Conservation (phyloP, 2,113 vertebrate genomes). For the Sus scrofa region DNA sequence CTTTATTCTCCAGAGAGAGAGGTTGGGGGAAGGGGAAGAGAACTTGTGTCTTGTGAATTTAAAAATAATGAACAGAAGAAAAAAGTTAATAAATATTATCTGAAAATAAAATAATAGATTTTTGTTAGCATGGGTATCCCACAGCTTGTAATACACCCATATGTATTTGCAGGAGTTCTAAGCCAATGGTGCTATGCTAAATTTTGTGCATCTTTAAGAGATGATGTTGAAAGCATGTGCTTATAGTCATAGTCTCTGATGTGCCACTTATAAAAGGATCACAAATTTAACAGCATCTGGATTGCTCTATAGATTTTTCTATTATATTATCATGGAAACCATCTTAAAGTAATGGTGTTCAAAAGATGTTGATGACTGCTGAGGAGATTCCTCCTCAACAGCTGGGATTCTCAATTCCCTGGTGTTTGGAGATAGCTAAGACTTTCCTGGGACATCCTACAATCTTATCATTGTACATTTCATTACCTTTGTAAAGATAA, state of each 20-base stretch:
- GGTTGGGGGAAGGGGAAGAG: neutral
- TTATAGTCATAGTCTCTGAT: slow-evolving; percentile 13
- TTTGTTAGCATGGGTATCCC: neutral
- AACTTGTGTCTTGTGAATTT: slow-evolving; percentile 17
- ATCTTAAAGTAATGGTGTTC: neutral
- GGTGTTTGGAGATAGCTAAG: slow-evolving; percentile 22
- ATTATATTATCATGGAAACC: neutral
- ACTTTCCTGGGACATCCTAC: slow-evolving; percentile 17
- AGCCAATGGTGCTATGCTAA: neutral
- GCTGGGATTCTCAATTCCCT: neutral
- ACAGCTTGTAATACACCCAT: neutral
- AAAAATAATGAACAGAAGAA: slow-evolving; percentile 1
- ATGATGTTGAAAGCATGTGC: neutral
- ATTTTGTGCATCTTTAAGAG: slow-evolving; percentile 7
- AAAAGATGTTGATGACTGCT: slow-evolving; percentile 12
- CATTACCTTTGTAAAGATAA: slow-evolving; percentile 51
- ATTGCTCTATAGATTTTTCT: neutral
- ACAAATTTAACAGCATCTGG: neutral
- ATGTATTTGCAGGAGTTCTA: neutral
- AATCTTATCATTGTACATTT: slow-evolving; percentile 55
- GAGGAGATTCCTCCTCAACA: neutral
- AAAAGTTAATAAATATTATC: neutral
- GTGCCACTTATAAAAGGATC: neutral
- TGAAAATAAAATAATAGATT: slow-evolving; percentile 27
- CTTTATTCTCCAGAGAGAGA: neutral